phyloP scores from a whole-genome alignment of 2,888 invertebrate genomes.

The Melinaea marsaeus region DNA sequence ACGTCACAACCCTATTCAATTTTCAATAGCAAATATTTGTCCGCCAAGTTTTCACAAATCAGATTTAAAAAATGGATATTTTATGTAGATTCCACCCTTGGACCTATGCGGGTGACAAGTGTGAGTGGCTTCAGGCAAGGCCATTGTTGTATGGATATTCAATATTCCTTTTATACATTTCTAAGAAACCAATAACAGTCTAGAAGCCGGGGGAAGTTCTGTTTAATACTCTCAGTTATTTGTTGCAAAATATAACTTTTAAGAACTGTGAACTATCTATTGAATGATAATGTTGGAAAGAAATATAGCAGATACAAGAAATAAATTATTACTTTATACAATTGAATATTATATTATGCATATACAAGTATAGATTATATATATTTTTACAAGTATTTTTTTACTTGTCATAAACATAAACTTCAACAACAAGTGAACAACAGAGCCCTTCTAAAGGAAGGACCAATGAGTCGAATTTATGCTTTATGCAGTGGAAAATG shows the following conservation, averaged over 20 bases:
- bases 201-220: slow-evolving; percentile 21
- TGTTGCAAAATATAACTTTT: not conserved
- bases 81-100: slow-evolving; percentile 65
- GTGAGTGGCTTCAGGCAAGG: slow-evolving; percentile 50
- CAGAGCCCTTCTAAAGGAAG: slow-evolving; percentile 52
- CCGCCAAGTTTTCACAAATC: slow-evolving; percentile 66
- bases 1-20: slow-evolving; percentile 69
- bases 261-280: not conserved
- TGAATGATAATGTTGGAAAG: too few species aligned
- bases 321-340: too few species aligned
- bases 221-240: slow-evolving; percentile 14
- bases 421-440: slow-evolving; percentile 37
- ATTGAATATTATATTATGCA: too few species aligned
- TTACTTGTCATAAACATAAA: slow-evolving; percentile 4
- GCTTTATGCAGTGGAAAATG: slow-evolving; percentile 77
- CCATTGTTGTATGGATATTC: slow-evolving; percentile 52
- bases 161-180: slow-evolving; percentile 43
- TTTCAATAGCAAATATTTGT: slow-evolving; percentile 77
- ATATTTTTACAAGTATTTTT: too few species aligned
- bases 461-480: slow-evolving; percentile 74
- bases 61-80: slow-evolving; percentile 76
- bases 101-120: slow-evolving; percentile 67
- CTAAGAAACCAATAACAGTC: slow-evolving; percentile 29
- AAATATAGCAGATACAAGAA: too few species aligned
- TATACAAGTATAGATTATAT: too few species aligned